Evolutionary conservation across 2,888 invertebrate genomes (phyloP), one percentile per base, ranked within the genome.

Genomic region (Panopea generosa): DNA sequence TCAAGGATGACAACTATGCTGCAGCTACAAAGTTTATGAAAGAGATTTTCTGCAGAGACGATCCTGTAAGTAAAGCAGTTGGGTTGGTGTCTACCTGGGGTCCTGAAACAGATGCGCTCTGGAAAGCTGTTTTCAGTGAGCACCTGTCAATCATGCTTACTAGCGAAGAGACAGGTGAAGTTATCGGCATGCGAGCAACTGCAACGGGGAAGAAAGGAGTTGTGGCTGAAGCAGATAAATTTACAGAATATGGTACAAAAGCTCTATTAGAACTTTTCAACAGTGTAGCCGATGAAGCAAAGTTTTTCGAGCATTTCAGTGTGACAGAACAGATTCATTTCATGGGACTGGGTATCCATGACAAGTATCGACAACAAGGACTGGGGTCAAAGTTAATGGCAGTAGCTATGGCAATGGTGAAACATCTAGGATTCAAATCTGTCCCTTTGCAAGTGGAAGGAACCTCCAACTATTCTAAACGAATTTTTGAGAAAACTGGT

Each of bases 381-480:
- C 11, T 66, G 1, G 65, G 55, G 7, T 24, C 55, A 1, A 20
- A 38, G 18, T 20, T 66, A 26, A 45, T 69, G 62, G 11, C 61
- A 22, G 24, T 45, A 2, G 69, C 47, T 2, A 40, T 69, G 26
- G 22, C 24, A 0, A 47, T 60, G 29, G 11, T 55, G 7, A 6
- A 24, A 2, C 9, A 55, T 22, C 43, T 53, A 2, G 45, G 29
- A 29, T 43, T 61, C 55, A 24, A 24, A 6, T 61, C 69, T 7
- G 16, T 24, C 2, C 18, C 24, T 9, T 22, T 69, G 3, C 61
- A 62, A 40, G 55, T 43, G 2, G 22, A 61, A 22, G 38, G 45
- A 9, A 33, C 55, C 1, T 65, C 57, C 2, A 65, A 57, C 24
- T 49, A 26, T n/a, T 71, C 71, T n/a, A 50, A 62, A n/a, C 43